Base-by-base conservation (phyloP, 2,888 invertebrate species). In the Balanococcus diminutus region DNA sequence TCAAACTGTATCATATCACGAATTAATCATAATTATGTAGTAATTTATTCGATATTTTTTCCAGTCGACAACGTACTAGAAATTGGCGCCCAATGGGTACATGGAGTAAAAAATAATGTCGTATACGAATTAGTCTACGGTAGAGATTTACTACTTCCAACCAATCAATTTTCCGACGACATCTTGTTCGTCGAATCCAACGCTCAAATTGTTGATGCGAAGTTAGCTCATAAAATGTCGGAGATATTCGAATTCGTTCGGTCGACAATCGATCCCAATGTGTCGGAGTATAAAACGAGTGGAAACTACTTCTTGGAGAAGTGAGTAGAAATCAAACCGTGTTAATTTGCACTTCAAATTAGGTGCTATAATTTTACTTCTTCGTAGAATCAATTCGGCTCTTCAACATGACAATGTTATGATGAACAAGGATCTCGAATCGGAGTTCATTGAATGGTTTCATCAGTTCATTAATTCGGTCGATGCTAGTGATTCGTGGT, bases 61-160 rank as follows among this genome's bases (percentile, higher is more conserved):
- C 87, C n/a, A 56, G 51, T 0, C n/a, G 92, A 92, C 0, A 92
- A 91, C 87, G 90, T 92, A 5, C 90, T 95, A 5, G 95, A 96
- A 89, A 89, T 95, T 82, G 95, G 95, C 0, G 95, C 94, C 79
- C 95, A 95, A 88, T 96, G 95, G 95, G 94, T 94, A 86, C 94
- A 95, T 88, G 95, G 95, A 0, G 93, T 94, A 89, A 90, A 92
- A 89, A 91, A 91, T 81, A 93, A 94, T 89, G 88, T 92, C 31
- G 92, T 94, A 0, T 93, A 91, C 88, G 90, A 92, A 67, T 89
- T 93, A 81, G 88, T 56, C 87, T 22, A 14, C 19, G 81, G 51
- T 81, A 85, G 81, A 72, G 81, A 87, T 87, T 84, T 87, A 85
- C 19, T 87, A 16, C 9, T 8, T 16, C 72, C 72, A 51, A 22